Percentiles rank a stretch among this genome's conserved stretches.
These are phyloP conservation scores for Papilio polyxenes DNA, from an alignment of 1,140 invertebrate species.

Conservation along the genomic window DNA sequence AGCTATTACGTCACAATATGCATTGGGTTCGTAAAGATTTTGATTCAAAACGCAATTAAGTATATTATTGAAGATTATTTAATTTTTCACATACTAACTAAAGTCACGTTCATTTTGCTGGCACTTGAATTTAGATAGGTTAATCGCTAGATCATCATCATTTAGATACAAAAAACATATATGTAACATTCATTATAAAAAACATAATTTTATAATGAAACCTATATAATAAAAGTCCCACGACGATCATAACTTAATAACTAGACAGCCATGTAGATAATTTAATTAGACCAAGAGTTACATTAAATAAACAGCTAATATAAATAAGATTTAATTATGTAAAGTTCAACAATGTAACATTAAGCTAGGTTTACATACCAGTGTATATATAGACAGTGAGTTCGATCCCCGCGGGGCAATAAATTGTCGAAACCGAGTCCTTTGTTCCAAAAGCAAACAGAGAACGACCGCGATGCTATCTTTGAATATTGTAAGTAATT, in stretches of 20 bases:
- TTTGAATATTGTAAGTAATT: constrained; percentile 2
- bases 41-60: too few relatives aligned
- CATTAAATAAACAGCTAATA: not conserved
- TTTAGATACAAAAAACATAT: too few relatives aligned
- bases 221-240: not conserved
- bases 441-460: not conserved
- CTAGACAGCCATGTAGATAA: not conserved
- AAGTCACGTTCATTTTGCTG: too few relatives aligned
- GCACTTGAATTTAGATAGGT: too few relatives aligned
- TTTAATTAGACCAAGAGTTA: not conserved
- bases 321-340: constrained; percentile 17
- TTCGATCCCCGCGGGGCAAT: constrained; percentile 18
- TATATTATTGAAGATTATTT: too few relatives aligned
- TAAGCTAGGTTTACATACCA: not conserved
- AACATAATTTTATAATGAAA: not conserved
- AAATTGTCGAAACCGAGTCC: constrained; percentile 2
- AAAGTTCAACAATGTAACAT: not conserved
- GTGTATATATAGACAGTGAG: not conserved
- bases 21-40: too few relatives aligned
- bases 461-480: not conserved
- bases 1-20: too few relatives aligned
- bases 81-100: too few relatives aligned
- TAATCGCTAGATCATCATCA: too few relatives aligned
- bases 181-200: too few relatives aligned
- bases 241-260: not conserved